phyloP scores from a whole-genome alignment of 1,140 invertebrate genomes.

The Anadara kagoshimensis region DNA sequence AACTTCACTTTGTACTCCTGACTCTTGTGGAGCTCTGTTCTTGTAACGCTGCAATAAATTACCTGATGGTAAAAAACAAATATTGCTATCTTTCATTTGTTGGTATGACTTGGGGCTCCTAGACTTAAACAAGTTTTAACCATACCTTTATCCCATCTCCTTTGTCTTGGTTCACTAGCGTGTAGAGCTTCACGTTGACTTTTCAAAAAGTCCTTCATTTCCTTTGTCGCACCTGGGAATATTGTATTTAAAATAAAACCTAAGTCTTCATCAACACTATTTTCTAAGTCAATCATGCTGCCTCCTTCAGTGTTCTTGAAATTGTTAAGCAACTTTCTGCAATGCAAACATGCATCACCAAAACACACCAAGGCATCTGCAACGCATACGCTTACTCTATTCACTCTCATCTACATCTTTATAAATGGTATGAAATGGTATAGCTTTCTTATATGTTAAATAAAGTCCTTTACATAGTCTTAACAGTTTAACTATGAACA shows the following conservation, averaged over 20 bases:
- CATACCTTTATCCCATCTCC: slow-evolving; percentile 25
- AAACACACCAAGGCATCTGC: too few relatives aligned
- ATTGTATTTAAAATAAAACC: slow-evolving; percentile 10
- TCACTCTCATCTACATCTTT: too few relatives aligned
- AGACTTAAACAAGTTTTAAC: slow-evolving; percentile 14
- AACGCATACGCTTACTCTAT: too few relatives aligned
- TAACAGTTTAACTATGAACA: too few relatives aligned
- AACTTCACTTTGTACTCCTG: slow-evolving; percentile 17
- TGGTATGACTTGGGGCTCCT: slow-evolving; percentile 18
- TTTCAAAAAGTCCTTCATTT: slow-evolving; percentile 25
- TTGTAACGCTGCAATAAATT: slow-evolving; percentile 16
- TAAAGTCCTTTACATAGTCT: too few relatives aligned
- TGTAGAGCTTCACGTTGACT: slow-evolving; percentile 13
- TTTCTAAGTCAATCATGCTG: too few relatives aligned
- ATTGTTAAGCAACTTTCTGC: too few relatives aligned
- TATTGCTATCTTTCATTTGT: slow-evolving; percentile 16
- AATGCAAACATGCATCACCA: too few relatives aligned
- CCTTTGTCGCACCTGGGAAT: slow-evolving; percentile 12
- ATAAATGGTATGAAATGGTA: too few relatives aligned
- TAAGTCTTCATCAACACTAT: slow-evolving; percentile 8
- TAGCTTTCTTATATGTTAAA: too few relatives aligned
- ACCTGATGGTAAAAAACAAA: slow-evolving; percentile 21
- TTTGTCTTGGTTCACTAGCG: slow-evolving; percentile 5
- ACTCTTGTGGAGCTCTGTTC: slow-evolving; percentile 21
- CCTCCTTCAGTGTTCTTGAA: too few relatives aligned